Percentiles rank a stretch among this genome's conserved stretches.
phyloP scores from a whole-genome alignment of 2,797 vertebrate genomes.

The Myripristis jacobus region DNA sequence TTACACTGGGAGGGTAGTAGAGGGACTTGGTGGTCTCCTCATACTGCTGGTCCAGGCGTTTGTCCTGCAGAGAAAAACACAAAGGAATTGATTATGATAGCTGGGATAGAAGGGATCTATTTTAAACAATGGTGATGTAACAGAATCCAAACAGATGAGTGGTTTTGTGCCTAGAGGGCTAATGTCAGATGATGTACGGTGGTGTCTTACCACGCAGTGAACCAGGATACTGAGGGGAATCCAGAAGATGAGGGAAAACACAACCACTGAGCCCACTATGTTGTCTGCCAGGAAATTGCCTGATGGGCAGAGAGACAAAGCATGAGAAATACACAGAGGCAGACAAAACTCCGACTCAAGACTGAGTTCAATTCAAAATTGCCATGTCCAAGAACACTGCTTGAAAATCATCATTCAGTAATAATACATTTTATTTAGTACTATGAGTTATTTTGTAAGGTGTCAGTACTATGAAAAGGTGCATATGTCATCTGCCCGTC shows the following conservation, averaged over 20 bases:
- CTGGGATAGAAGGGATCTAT: too few species aligned
- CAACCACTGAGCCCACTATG: conserved; percentile 98
- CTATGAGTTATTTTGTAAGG: not conserved
- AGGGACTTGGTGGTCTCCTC: conserved; percentile 90
- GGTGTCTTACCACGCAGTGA: conserved; percentile 93
- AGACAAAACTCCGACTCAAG: not conserved
- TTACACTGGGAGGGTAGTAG: conserved; percentile 89
- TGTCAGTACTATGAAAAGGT: too few species aligned
- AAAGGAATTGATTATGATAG: too few species aligned
- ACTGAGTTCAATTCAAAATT: too few species aligned
- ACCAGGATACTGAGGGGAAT: conserved; percentile 98
- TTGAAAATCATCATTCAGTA: not conserved
- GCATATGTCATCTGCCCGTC: not conserved
- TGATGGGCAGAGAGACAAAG: conserved; percentile 60
- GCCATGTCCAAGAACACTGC: too few species aligned
- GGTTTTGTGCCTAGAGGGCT: too few species aligned
- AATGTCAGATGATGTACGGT: not conserved
- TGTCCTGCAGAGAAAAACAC: conserved; percentile 85
- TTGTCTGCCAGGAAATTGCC: conserved; percentile 98
- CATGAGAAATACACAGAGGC: not conserved
- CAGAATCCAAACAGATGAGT: conserved; percentile 1
- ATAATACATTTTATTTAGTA: too few species aligned
- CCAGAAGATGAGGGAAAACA: conserved; percentile 97
- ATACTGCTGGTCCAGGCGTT: conserved; percentile 94
- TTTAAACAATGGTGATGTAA: not conserved